Evolutionary conservation across 2,113 vertebrate species (phyloP).

Genomic region (Rallus limicola): DNA sequence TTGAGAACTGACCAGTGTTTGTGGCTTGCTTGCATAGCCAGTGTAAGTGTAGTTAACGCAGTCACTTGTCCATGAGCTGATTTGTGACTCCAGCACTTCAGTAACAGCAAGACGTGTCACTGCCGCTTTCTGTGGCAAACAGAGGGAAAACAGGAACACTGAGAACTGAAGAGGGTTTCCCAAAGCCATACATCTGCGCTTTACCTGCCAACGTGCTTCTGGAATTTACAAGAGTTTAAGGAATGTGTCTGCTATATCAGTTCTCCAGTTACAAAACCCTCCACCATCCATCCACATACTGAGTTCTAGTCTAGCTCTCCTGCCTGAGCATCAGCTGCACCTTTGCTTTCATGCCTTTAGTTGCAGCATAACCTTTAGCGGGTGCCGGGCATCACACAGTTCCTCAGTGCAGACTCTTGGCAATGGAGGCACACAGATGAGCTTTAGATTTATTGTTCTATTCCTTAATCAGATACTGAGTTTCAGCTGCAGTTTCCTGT

Average conservation of each 20-base stretch:
- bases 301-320: background rate
- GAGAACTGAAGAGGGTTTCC: background rate
- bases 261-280: background rate
- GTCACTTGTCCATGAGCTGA: background rate
- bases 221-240: background rate
- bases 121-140: background rate
- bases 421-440: background rate
- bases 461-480: background rate
- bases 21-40: background rate
- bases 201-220: background rate
- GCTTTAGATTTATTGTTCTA: background rate
- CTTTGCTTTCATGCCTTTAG: background rate
- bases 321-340: rapidly evolving
- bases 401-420: background rate
- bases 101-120: background rate
- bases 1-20: background rate
- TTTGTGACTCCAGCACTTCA: background rate
- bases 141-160: background rate
- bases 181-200: background rate
- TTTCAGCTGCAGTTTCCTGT: background rate
- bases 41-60: background rate
- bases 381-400: rapidly evolving
- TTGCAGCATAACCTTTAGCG: background rate
- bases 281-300: background rate
- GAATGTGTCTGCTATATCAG: background rate